Conservation (phyloP, 2,113 vertebrate species). For the Glaucomys volans region DNA sequence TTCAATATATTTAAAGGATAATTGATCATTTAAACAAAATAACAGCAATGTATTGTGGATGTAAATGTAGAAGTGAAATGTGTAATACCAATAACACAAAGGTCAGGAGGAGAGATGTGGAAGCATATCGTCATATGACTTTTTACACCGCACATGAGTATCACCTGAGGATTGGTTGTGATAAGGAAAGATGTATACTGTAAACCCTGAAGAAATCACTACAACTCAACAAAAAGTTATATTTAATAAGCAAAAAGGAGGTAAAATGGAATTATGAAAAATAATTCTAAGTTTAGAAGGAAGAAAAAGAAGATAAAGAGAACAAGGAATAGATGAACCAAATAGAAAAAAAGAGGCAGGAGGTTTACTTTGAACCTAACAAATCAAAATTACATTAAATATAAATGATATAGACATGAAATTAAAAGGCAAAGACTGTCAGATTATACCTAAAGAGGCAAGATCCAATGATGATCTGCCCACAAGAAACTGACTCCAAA, state of each 20-base stretch:
- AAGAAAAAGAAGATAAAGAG: background rate
- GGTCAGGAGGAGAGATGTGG: background rate
- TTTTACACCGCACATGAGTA: background rate
- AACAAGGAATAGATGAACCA: background rate
- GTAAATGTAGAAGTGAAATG: background rate
- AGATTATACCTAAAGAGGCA: background rate
- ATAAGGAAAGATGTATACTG: background rate
- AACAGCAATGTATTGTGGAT: background rate
- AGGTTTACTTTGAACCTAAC: background rate
- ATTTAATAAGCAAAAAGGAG: background rate
- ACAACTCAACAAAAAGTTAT: background rate
- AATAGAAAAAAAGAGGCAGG: background rate
- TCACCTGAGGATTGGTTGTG: background rate
- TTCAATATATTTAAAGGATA: background rate
- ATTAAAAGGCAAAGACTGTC: conserved; percentile 10
- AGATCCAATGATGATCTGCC: background rate
- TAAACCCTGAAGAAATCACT: background rate
- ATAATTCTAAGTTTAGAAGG: background rate
- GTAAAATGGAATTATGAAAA: background rate
- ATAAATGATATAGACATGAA: background rate
- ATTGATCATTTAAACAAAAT: background rate
- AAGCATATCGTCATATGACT: background rate
- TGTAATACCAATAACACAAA: background rate
- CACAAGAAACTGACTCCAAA: background rate
- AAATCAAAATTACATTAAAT: background rate